Base-by-base conservation (phyloP, 1,140 invertebrate species). In the Caerostris darwini region DNA sequence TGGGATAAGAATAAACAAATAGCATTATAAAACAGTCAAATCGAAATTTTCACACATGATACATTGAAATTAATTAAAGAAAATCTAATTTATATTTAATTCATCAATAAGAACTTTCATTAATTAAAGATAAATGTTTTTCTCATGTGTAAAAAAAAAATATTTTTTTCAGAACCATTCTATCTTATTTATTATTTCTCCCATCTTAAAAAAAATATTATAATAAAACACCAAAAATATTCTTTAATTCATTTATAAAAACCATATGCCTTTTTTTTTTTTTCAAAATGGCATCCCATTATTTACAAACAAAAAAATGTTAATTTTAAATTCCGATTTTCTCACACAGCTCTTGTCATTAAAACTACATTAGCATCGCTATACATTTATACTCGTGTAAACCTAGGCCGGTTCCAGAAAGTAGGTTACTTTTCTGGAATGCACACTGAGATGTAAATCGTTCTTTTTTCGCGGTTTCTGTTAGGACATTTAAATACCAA, bases 401-500 rank as follows among this genome's bases (percentile, higher is more conserved):
- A 87, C 34, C 34, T 34, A 34, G 34, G 34, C 34, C 34, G 34
- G n/a, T 54, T 8, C 82, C 19, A 54, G 12, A 57, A 17, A 56
- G 12, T 53, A 34, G n/a, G 10, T 77, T 95, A 90, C 83, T 93
- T 64, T 71, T 93, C 8, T 56, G 58, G 17, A 90, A 92, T 88
- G 56, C 89, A 0, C 56, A 54, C 5, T 17, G 82, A 59, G n/a
- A 94, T 91, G 81, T 64, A 83, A 94, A 94, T 61, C 8, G 61
- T 64, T 87, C 59, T 87, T 87, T 58, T 87, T 14, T 61, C 53
- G 64, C 19, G 53, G 87, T 57, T 69, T 54, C 7, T n/a, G 87
- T 56, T 59, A 12, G 58, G 64, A 71, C 87, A 69, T 89, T 89
- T 89, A 89, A 89, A 89, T 71, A 54, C 87, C 53, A 89, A 89